Evolutionary conservation across 2,888 invertebrate species (phyloP), one percentile per base, ranked within the genome.

Genomic region (Cristatella mucedo): DNA sequence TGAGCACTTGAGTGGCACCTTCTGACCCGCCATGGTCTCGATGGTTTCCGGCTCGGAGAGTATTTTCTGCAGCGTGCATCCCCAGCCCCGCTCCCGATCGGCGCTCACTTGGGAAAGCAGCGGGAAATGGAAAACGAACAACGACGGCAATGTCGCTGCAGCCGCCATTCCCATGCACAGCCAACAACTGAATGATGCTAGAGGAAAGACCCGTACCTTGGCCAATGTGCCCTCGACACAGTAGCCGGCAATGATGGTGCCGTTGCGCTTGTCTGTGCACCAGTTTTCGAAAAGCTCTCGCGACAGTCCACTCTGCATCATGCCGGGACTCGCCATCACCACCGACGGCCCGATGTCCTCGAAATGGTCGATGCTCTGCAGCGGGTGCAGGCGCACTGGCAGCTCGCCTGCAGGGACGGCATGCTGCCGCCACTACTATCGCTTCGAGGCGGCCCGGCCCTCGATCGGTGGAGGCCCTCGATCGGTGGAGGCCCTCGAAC

Each of bases 291-390:
- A 99, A 33, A 97, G 73, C 62, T 99, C 97, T 22, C 95, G 71
- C 0, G 91, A 93, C 18, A 97, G 70, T 0, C 97, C 97, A 54
- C 85, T 91, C 71, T 97, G 97, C 85, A 97, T 85, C 95, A 99
- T 99, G 61, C 97, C 97, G 0, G 97, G 97, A 0, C 87, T 86
- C 1, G 97, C 97, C 82, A 97, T 84, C 20, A 99, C 82, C n/a
- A 99, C 95, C 59, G 95, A 99, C 0, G 97, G 97, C 0, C 97
- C 97, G 41, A 93, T 84, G 67, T 99, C 97, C 55, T 97, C 95
- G 69, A 99, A 99, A 67, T 97, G 93, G 63, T 97, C 97, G 56
- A 97, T 93, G 31, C 93, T 86, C 79, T 84, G 64, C 2, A 57
- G n/a, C n/a, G n/a, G n/a, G n/a, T n/a, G n/a, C n/a, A n/a, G n/a